A percentile compares a stretch with the other conserved stretches of the same genome.
These are phyloP conservation scores for Masticophis lateralis DNA, from an alignment of 2,797 vertebrate genomes.

Conservation along the genomic window DNA sequence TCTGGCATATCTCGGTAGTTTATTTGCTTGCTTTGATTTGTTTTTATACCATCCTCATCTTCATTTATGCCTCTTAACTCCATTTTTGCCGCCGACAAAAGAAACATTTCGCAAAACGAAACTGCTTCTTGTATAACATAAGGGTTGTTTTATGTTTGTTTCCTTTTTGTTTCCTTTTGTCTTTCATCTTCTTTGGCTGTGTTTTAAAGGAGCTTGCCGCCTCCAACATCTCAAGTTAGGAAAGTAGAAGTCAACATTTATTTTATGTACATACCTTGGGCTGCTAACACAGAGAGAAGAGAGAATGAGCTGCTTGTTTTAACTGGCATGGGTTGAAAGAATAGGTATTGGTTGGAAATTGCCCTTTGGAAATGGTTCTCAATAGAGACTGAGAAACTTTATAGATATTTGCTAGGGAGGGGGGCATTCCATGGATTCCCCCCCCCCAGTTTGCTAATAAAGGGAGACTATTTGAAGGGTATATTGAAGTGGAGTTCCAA, in stretches of 20 bases:
- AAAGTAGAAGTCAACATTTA: conserved; percentile 51
- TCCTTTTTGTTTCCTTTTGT: not conserved
- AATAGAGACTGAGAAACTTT: conserved; percentile 45
- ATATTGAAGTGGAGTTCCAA: conserved; percentile 28
- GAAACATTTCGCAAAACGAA: conserved; percentile 42
- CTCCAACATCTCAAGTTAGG: conserved; percentile 48
- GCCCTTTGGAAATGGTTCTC: not conserved
- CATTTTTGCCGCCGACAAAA: conserved; percentile 17
- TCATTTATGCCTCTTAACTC: conserved; percentile 24
- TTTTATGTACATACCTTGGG: conserved; percentile 18
- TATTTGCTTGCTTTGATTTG: conserved; percentile 3
- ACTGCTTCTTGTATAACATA: conserved; percentile 34
- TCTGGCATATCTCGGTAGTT: conserved; percentile 61
- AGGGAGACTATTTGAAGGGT: conserved; percentile 33
- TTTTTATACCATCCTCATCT: conserved; percentile 33
- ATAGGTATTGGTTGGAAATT: not conserved
- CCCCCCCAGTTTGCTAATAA: not conserved
- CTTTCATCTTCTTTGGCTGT: not conserved
- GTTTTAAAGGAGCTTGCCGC: conserved; percentile 43
- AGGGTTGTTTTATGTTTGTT: not conserved
- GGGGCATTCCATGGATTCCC: not conserved
- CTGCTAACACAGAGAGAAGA: not conserved
- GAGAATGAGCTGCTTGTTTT: conserved; percentile 53
- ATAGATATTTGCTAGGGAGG: not conserved
- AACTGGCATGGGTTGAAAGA: conserved; percentile 27